These are phyloP conservation scores for Chelonia mydas DNA, from an alignment of 2,797 vertebrate species.

Conservation along the genomic window DNA sequence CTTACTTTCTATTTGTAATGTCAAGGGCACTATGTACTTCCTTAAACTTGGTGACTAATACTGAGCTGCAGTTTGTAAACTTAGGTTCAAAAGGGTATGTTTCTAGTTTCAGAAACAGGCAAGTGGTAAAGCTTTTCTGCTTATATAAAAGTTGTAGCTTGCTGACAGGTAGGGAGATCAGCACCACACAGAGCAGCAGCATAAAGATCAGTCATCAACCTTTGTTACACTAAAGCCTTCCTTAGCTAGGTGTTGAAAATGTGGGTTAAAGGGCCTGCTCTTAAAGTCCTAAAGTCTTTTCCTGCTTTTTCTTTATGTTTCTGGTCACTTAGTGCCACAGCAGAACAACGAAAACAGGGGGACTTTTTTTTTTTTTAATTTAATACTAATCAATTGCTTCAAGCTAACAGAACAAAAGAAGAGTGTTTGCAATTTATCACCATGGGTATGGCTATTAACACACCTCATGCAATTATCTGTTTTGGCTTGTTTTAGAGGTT, in stretches of 20 bases:
- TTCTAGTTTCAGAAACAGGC: slow-evolving; percentile 65
- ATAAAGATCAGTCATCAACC: slow-evolving; percentile 84
- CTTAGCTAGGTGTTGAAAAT: slow-evolving; percentile 88
- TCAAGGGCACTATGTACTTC: neutral
- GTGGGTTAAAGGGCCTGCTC: slow-evolving; percentile 86
- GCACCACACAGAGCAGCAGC: slow-evolving; percentile 82
- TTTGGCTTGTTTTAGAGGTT: neutral
- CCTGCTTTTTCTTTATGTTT: slow-evolving; percentile 75
- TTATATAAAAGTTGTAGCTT: slow-evolving; percentile 52
- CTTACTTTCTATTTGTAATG: neutral
- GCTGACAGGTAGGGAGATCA: slow-evolving; percentile 73
- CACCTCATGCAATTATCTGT: neutral
- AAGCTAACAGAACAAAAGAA: neutral
- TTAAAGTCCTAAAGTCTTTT: slow-evolving; percentile 53
- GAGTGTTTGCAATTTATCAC: neutral
- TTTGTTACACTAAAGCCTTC: slow-evolving; percentile 84
- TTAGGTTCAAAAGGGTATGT: neutral
- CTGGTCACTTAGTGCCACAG: slow-evolving; percentile 75
- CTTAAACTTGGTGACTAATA: neutral
- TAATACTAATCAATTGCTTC: neutral
- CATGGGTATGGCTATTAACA: neutral
- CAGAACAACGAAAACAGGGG: slow-evolving; percentile 39
- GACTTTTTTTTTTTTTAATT: neutral
- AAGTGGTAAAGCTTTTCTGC: slow-evolving; percentile 36
- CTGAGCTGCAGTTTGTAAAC: neutral